Conservation (phyloP, 2,888 invertebrate genomes). For the Caenorhabditis sinica region DNA sequence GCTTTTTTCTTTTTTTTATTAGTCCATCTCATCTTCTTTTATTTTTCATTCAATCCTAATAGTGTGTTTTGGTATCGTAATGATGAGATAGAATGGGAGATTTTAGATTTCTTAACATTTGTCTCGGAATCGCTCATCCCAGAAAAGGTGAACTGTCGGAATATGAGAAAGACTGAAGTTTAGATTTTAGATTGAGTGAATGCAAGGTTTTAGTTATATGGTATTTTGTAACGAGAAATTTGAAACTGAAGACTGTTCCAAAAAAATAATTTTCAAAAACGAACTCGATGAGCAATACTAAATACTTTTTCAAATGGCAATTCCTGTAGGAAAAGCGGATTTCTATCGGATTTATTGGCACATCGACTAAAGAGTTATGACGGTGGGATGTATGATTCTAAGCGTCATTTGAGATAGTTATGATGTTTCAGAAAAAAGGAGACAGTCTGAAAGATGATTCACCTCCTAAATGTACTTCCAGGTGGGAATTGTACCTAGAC, state of each 20-base stretch:
- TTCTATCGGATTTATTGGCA: not conserved
- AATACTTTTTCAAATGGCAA: not conserved
- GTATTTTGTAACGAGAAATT: not conserved
- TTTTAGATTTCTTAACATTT: not conserved
- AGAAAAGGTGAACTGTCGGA: too few relatives aligned
- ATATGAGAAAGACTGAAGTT: too few relatives aligned
- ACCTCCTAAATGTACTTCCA: not conserved
- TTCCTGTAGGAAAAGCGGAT: constrained; percentile 20
- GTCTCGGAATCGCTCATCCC: too few relatives aligned
- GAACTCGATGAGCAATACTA: constrained; percentile 24
- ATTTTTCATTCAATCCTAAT: not conserved
- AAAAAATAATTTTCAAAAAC: not conserved
- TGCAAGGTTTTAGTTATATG: too few relatives aligned
- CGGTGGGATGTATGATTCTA: not conserved
- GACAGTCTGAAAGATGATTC: not conserved
- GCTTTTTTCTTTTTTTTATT: constrained; percentile 6
- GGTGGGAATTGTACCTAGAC: not conserved
- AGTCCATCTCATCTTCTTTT: not conserved
- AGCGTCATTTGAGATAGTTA: not conserved
- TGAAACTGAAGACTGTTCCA: not conserved
- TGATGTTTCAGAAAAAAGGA: constrained; percentile 8
- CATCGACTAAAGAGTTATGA: constrained; percentile 10
- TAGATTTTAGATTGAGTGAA: too few relatives aligned
- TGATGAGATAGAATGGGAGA: not conserved
- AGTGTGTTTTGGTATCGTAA: constrained; percentile 11